Evolutionary conservation across 64 coral and sea anemone species (phyloP).

Genomic region (Pocillopora damicornis): DNA sequence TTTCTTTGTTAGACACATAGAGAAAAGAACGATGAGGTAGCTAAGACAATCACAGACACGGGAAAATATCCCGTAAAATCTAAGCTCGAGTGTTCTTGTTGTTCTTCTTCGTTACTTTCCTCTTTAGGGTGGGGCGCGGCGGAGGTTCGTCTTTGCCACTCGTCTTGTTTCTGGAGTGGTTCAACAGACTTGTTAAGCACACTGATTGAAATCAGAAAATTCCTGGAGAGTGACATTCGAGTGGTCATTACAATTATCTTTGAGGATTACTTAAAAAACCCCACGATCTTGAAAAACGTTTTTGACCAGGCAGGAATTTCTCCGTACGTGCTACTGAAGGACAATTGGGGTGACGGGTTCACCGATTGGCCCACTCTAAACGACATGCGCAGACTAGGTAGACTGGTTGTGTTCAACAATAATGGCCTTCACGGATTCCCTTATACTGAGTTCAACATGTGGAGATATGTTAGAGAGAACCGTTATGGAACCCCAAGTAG

Average conservation of each 20-base stretch:
- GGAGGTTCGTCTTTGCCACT: conserved; percentile 84
- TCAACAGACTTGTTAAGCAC: conserved; percentile 74
- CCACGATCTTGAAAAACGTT: conserved; percentile 67
- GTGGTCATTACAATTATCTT: conserved; percentile 90
- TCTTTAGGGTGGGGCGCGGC: conserved; percentile 78
- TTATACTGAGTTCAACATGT: conserved; percentile 83
- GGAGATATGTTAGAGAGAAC: conserved; percentile 86
- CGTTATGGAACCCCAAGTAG: conserved; percentile 73
- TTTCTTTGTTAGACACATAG: no score
- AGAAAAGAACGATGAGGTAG: no score
- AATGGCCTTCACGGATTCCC: conserved; percentile 81
- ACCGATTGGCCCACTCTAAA: conserved; percentile 78
- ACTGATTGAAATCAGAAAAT: conserved; percentile 66
- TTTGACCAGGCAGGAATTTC: conserved; percentile 85
- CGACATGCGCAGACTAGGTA: conserved; percentile 69
- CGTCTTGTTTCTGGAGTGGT: conserved; percentile 83
- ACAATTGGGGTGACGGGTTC: conserved; percentile 56
- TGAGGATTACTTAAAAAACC: conserved; percentile 91
- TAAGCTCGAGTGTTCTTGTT: no score
- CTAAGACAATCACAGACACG: no score
- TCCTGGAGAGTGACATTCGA: conserved; percentile 57
- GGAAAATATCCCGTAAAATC: no score
- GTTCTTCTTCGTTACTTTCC: background rate
- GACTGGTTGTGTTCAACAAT: conserved; percentile 91
- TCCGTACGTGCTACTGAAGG: conserved; percentile 49